Base-by-base conservation (phyloP, 2,888 invertebrate genomes). In the Leptopterna dolabrata region DNA sequence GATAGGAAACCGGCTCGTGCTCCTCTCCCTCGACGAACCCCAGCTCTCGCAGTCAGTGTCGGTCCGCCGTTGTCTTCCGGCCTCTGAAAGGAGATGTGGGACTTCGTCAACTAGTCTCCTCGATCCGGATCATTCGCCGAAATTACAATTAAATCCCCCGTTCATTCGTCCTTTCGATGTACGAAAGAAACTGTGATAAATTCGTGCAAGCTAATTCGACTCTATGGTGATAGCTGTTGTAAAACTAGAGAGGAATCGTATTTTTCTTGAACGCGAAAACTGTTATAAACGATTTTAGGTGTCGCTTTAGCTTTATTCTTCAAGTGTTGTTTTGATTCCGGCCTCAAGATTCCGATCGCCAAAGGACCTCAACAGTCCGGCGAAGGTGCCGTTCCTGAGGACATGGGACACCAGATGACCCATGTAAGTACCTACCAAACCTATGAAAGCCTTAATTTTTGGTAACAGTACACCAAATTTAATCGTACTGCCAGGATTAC, bases 311-410 rank as follows among this genome's bases (percentile, higher is more conserved):
- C 13, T 19, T 80, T 41, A 4, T 41, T 16, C 29, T 82, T 55
- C 14, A 19, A 41, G 36, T 36, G 36, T 36, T n/a, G 43, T 55
- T 16, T 63, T 24, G 19, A 19, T 19, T 82, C 47, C 90, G 90
- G 90, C 90, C 87, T 89, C 88, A 90, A 73, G 70, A 90, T 90
- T 90, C 90, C 90, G 87, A 89, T 90, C 87, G 89, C 90, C 63
- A 90, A 88, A 85, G 88, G 88, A 88, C 84, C 85, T 24, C 88
- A 89, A 30, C 84, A 84, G 80, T 83, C 76, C 84, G 85, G 87
- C 87, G 70, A 80, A 19, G 90, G 89, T 30, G 89, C 88, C 45
- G 89, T 87, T 86, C 89, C 89, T 14, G 90, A 90, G 88, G 89
- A 90, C 73, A 90, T 90, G 90, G 90, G 90, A 82, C 89, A 89